A percentile compares a stretch with the other conserved stretches of the same genome.
Conservation (phyloP, 2,888 invertebrate genomes). For the Drosophila testacea region DNA sequence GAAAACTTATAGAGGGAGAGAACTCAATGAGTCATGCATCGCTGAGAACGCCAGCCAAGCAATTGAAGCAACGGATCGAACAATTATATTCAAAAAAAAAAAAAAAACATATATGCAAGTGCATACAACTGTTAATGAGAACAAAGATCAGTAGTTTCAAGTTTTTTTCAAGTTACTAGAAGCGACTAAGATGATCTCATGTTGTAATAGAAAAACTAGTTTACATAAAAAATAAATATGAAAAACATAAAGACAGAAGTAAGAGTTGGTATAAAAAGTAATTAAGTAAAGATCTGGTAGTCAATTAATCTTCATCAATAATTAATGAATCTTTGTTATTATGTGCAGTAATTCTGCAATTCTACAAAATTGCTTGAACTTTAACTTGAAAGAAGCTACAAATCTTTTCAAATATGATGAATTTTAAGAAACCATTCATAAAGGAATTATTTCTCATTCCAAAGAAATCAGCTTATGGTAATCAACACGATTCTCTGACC, state of each 20-base stretch:
- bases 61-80: constrained; percentile 26
- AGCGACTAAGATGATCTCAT: background rate
- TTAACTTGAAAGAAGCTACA: background rate
- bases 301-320: background rate
- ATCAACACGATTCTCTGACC: constrained; percentile 10
- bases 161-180: background rate
- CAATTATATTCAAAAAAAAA: constrained; percentile 1
- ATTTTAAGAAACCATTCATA: background rate
- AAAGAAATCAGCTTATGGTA: constrained; percentile 13
- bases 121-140: constrained; percentile 6
- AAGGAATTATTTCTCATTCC: background rate
- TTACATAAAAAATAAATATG: constrained; percentile 1
- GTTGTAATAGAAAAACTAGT: constrained; percentile 1
- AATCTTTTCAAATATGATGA: too few species aligned
- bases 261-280: background rate
- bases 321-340: too few species aligned
- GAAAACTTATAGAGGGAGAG: background rate
- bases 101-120: background rate
- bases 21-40: constrained; percentile 48
- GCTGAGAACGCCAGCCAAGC: constrained; percentile 41
- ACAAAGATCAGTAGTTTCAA: background rate
- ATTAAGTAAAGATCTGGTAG: background rate
- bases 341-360: too few species aligned
- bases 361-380: too few species aligned
- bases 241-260: background rate